A percentile compares a stretch with the other conserved stretches of the same genome.
Evolutionary conservation across 2,888 invertebrate genomes (phyloP).

Genomic region (Drosophila acutilabella): DNA sequence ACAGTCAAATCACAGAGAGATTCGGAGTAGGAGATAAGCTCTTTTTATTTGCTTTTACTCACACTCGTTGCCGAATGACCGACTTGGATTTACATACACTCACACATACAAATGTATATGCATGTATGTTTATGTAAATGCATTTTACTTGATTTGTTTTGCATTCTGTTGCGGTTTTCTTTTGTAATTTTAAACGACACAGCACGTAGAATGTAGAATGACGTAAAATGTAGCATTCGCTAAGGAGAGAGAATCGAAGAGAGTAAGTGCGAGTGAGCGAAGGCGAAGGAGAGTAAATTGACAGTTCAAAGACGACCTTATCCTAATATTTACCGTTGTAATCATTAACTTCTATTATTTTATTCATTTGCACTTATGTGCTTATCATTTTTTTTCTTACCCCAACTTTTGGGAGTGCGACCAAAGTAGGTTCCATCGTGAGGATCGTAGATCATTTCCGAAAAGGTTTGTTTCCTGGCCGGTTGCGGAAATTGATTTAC

Average conservation of each 20-base stretch:
- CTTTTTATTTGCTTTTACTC: conserved; percentile 39
- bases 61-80: conserved; percentile 51
- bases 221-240: conserved; percentile 18
- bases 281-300: no score
- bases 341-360: not conserved
- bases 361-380: not conserved
- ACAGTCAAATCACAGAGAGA: conserved; percentile 15
- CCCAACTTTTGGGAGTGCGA: conserved; percentile 83
- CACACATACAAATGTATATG: not conserved
- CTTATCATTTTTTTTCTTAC: conserved; percentile 66
- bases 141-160: conserved; percentile 12
- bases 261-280: not conserved
- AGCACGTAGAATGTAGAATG: conserved; percentile 12
- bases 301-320: not conserved
- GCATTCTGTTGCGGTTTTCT: conserved; percentile 15
- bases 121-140: not conserved
- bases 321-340: not conserved
- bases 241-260: not conserved
- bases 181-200: conserved; percentile 26
- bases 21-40: conserved; percentile 47
- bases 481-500: conserved; percentile 82
- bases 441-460: conserved; percentile 80
- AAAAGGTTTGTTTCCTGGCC: conserved; percentile 71
- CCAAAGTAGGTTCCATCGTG: conserved; percentile 81
- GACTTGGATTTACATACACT: conserved; percentile 37